phyloP scores from a whole-genome alignment of 2,888 invertebrate genomes.

The Synergus gifuensis region DNA sequence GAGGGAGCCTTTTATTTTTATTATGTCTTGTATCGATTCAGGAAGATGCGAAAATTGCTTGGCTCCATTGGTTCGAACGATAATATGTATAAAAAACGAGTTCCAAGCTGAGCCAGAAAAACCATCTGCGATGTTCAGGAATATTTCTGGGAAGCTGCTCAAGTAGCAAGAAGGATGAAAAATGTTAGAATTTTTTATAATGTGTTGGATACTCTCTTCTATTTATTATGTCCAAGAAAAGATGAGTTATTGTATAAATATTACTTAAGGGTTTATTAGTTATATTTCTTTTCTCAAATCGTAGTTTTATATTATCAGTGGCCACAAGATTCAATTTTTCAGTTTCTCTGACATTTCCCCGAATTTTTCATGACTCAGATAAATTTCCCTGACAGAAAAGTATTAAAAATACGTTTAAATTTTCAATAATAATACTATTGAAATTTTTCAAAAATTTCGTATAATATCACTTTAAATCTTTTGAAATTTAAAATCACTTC shows the following conservation, averaged over 20 bases:
- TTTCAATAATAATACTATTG: too few relatives aligned
- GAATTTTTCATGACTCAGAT: too few relatives aligned
- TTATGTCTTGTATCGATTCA: slow-evolving; percentile 29
- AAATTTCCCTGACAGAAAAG: too few relatives aligned
- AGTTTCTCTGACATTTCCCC: too few relatives aligned
- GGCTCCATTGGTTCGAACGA: slow-evolving; percentile 33
- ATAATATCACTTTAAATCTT: too few relatives aligned
- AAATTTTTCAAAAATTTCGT: too few relatives aligned
- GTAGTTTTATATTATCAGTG: too few relatives aligned
- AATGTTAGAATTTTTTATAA: background rate
- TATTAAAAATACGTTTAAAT: too few relatives aligned
- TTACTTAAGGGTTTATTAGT: background rate
- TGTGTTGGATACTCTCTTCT: background rate
- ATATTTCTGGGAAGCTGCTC: background rate
- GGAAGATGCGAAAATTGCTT: slow-evolving; percentile 37
- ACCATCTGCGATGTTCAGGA: slow-evolving; percentile 8
- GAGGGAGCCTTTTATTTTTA: slow-evolving; percentile 16
- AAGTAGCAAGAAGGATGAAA: slow-evolving; percentile 4
- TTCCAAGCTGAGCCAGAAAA: background rate
- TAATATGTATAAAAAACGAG: slow-evolving; percentile 17
- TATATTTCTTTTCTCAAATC: background rate
- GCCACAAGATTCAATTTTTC: too few relatives aligned
- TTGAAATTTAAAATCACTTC: too few relatives aligned
- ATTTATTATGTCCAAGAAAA: background rate
- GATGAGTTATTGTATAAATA: background rate